Conservation (phyloP, 1,140 invertebrate genomes). For the Thalassaphorura encarpata region DNA sequence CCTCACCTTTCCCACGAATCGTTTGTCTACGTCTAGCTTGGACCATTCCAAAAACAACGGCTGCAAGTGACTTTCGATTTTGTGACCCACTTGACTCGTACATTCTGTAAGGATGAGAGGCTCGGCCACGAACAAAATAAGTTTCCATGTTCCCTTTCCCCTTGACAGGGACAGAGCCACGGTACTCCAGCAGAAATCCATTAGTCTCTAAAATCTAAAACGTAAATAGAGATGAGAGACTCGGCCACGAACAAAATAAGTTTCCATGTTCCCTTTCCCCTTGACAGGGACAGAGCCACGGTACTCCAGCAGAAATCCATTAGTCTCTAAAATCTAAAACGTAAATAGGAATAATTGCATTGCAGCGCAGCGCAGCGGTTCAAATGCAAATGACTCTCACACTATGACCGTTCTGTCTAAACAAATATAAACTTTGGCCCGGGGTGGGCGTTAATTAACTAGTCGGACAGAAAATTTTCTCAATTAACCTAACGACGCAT, state of each 20-base stretch:
- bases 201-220: slow-evolving; percentile 55
- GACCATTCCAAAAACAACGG: slow-evolving; percentile 77
- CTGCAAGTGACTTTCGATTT: slow-evolving; percentile 61
- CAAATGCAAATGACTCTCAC: too few species aligned
- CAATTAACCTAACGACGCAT: not conserved
- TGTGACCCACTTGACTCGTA: slow-evolving; percentile 53
- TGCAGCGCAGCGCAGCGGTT: too few species aligned
- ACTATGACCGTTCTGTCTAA: too few species aligned
- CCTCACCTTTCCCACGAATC: slow-evolving; percentile 31
- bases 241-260: slow-evolving; percentile 62
- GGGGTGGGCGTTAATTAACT: too few species aligned
- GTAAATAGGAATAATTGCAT: not conserved
- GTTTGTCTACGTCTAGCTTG: slow-evolving; percentile 50
- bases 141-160: slow-evolving; percentile 94
- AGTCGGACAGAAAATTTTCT: too few species aligned
- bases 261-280: slow-evolving; percentile 91
- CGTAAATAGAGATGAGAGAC: slow-evolving; percentile 19
- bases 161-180: slow-evolving; percentile 79
- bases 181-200: slow-evolving; percentile 60
- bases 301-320: slow-evolving; percentile 60
- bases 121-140: slow-evolving; percentile 67
- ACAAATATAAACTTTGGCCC: too few species aligned
- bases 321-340: slow-evolving; percentile 53
- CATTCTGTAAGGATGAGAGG: slow-evolving; percentile 37
- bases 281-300: slow-evolving; percentile 80